Conservation (phyloP, 2,113 vertebrate species). For the Alligator sinensis region DNA sequence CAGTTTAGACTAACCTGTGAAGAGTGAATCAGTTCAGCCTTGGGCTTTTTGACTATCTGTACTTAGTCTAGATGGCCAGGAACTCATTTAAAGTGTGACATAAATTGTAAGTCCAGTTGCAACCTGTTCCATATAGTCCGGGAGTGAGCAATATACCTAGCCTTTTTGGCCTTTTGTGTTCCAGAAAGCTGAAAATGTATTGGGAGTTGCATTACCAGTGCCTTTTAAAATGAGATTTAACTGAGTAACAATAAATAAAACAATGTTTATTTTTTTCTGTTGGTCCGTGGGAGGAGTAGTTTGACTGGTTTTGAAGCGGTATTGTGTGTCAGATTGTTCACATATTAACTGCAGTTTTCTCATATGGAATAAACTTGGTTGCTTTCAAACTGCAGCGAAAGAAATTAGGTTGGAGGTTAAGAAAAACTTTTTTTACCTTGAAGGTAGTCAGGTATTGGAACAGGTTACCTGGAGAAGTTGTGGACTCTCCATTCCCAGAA, state of each 20-base stretch:
- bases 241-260: too few relatives aligned
- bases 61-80: not conserved
- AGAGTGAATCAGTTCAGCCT: too few relatives aligned
- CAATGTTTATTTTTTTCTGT: not conserved
- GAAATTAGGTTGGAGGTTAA: too few relatives aligned
- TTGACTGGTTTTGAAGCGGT: accelerated
- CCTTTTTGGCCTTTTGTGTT: not conserved
- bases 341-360: not conserved
- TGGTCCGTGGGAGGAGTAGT: accelerated
- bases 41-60: too few relatives aligned
- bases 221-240: not conserved
- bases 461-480: too few relatives aligned
- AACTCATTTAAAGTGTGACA: not conserved
- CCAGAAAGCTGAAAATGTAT: not conserved
- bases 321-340: not conserved
- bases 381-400: too few relatives aligned
- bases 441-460: too few relatives aligned
- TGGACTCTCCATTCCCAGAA: too few relatives aligned
- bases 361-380: accelerated
- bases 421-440: too few relatives aligned
- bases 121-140: not conserved
- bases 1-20: too few relatives aligned
- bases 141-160: not conserved
- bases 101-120: not conserved
- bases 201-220: not conserved